Conservation (phyloP, 2,888 invertebrate genomes). For the Serrognathus titanus region DNA sequence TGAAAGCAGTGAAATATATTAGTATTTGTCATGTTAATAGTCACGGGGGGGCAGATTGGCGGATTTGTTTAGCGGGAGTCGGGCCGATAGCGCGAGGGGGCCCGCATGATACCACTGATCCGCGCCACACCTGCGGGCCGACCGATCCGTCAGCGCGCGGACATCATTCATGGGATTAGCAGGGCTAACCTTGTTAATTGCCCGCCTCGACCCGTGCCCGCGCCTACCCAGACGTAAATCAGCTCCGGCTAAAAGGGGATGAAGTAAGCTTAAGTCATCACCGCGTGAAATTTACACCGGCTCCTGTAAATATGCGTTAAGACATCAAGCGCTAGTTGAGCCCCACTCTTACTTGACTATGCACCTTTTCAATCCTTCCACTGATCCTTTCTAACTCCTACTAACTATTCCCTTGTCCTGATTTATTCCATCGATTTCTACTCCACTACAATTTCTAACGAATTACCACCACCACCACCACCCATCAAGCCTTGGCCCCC, state of each 20-base stretch:
- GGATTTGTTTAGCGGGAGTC: conserved; percentile 29
- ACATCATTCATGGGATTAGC: conserved; percentile 55
- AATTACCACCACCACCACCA: too few species aligned
- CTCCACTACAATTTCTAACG: too few species aligned
- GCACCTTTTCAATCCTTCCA: conserved; percentile 21
- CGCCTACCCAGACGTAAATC: conserved; percentile 45
- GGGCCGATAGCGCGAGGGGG: conserved; percentile 30
- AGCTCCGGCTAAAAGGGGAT: conserved; percentile 50
- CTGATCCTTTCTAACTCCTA: conserved; percentile 21
- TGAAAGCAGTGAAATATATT: conserved; percentile 50
- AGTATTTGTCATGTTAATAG: conserved; percentile 52
- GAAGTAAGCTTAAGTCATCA: conserved; percentile 50
- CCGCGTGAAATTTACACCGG: conserved; percentile 44
- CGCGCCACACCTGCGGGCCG: conserved; percentile 35
- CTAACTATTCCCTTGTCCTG: conserved; percentile 8
- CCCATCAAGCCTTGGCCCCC: too few species aligned
- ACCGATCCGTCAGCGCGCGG: conserved; percentile 45
- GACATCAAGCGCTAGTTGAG: conserved; percentile 17
- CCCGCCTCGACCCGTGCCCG: conserved; percentile 45
- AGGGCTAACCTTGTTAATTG: conserved; percentile 54
- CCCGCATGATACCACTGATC: conserved; percentile 35
- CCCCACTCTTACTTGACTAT: conserved; percentile 7
- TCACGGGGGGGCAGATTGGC: conserved; percentile 36
- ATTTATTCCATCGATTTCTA: not conserved
- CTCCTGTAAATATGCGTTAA: conserved; percentile 29